Evolutionary conservation across 2,888 invertebrate species (phyloP), one percentile per base, ranked within the genome.

Genomic region (Sialis fuliginosa): DNA sequence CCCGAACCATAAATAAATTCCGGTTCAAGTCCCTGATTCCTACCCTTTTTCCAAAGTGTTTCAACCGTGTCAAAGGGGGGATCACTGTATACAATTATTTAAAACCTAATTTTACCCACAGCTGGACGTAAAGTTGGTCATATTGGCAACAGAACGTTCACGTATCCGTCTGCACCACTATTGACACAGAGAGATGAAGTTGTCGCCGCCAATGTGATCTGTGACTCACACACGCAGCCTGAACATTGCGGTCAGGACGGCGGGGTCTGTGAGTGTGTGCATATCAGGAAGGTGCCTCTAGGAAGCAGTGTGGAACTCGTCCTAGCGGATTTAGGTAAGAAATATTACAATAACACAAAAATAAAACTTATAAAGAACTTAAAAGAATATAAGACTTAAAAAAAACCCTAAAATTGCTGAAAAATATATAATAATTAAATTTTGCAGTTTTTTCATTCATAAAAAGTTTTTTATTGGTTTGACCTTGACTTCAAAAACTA

Each of bases 121-220:
- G 7, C 64, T 74, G 74, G 69, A 56, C 69, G 66, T 67, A 76
- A 32, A 43, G 33, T 12, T 4, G 22, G 22, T 22, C 42, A 42
- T 34, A 74, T 74, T 13, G 83, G 86, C 61, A 81, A 85, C 45
- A 74, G 82, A 13, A 79, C 83, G 6, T 81, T 87, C 61, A 74
- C 74, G 33, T 81, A 79, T 57, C 88, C 89, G 0, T 73, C 81
- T 1, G 81, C 82, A 0, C 86, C 89, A 0, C 67, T 86, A 39
- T 67, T 89, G 49, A 83, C 85, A 2, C 88, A 89, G 59, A 69
- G 70, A 1, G 60, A 62, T 0, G 79, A 82, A 52, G 22, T 22
- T 22, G 22, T 22, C 2, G 22, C 22, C 22, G 22, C 22, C 22
- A 22, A 22, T 22, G 22, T 22, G 22, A 22, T 22, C 49, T 81